Evolutionary conservation across 1,140 invertebrate genomes (phyloP).

Genomic region (Tyrophagus putrescentiae): DNA sequence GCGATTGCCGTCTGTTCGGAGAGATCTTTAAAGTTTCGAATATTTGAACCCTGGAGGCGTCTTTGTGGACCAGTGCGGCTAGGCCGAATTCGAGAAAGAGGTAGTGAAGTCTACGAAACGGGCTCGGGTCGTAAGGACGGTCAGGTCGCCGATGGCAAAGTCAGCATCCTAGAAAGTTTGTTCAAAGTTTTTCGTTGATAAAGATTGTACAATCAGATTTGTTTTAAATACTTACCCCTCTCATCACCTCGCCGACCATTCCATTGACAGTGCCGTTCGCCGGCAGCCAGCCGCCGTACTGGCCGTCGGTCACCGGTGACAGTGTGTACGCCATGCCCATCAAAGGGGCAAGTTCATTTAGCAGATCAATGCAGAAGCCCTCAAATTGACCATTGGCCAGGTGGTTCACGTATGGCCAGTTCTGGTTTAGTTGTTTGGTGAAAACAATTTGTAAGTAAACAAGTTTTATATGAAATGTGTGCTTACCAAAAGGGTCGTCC

Average conservation of each 20-base stretch:
- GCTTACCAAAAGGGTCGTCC: slow-evolving; percentile 11
- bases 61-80: slow-evolving; percentile 1
- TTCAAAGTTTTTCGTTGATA: background rate
- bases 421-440: background rate
- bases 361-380: slow-evolving; percentile 19
- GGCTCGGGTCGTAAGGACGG: slow-evolving; percentile 9
- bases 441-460: background rate
- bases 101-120: slow-evolving; percentile 14
- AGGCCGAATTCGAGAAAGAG: slow-evolving; percentile 16
- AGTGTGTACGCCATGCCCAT: slow-evolving; percentile 11
- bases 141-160: slow-evolving; percentile 20
- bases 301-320: slow-evolving; percentile 38
- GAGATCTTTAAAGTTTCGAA: slow-evolving; percentile 18
- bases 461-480: background rate
- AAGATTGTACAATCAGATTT: background rate
- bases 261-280: slow-evolving; percentile 56
- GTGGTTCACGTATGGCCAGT: slow-evolving; percentile 15
- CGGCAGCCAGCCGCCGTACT: slow-evolving; percentile 47
- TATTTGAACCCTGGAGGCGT: background rate
- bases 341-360: slow-evolving; percentile 12
- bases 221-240: slow-evolving; percentile 33
- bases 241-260: slow-evolving; percentile 64
- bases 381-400: slow-evolving; percentile 16
- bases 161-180: slow-evolving; percentile 9
- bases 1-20: slow-evolving; percentile 7